A percentile compares a stretch with the other conserved stretches of the same genome.
phyloP scores from a whole-genome alignment of 2,888 invertebrate species.

The Pachycephus smyrnensis region DNA sequence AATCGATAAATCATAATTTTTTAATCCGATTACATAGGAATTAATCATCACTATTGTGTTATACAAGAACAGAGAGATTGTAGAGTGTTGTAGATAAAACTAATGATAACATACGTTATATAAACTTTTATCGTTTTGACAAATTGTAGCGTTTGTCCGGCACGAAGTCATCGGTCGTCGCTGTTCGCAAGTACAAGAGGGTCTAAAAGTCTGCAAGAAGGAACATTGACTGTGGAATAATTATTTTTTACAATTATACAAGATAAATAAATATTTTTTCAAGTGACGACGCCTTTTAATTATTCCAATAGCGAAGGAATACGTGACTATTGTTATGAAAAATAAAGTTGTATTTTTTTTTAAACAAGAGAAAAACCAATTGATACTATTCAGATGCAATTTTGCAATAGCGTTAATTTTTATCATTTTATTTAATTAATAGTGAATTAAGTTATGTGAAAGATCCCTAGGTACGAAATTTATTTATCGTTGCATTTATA shows the following conservation, averaged over 20 bases:
- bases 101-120: background rate
- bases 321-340: background rate
- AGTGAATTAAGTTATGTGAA: no score
- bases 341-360: background rate
- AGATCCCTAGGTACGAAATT: background rate
- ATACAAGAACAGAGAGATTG: background rate
- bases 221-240: background rate
- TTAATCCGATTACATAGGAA: background rate
- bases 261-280: background rate
- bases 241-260: background rate
- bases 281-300: background rate
- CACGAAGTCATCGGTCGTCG: slow-evolving; percentile 45
- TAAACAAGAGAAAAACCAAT: background rate
- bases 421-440: background rate
- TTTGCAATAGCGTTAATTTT: background rate
- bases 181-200: slow-evolving; percentile 56
- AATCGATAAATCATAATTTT: background rate
- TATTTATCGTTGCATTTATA: background rate
- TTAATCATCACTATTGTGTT: background rate
- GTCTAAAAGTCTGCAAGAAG: slow-evolving; percentile 35
- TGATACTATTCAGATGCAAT: background rate
- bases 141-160: slow-evolving; percentile 50
- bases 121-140: background rate
- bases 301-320: background rate
- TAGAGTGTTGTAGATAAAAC: background rate